Conservation (phyloP, 1,140 invertebrate species). For the Drosophila prosaltans region DNA sequence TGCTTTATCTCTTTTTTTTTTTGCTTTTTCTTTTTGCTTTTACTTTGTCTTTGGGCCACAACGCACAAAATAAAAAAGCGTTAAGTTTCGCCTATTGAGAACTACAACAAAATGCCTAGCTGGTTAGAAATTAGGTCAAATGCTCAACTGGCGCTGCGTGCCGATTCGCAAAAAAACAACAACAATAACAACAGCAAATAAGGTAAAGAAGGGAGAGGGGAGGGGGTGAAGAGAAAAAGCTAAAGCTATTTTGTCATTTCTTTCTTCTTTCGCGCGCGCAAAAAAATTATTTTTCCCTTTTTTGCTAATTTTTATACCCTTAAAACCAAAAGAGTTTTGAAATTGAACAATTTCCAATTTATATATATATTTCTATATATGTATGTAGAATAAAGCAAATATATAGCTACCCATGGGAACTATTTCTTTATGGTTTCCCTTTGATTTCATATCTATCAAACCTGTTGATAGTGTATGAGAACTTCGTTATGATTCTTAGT, state of each 20-base stretch:
- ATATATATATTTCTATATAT: too few relatives aligned
- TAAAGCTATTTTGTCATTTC: slow-evolving; percentile 6
- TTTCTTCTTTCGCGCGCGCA: neutral
- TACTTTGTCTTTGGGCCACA: slow-evolving; percentile 33
- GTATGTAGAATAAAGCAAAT: too few relatives aligned
- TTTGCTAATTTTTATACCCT: neutral
- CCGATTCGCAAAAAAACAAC: slow-evolving; percentile 62
- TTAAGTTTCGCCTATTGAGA: slow-evolving; percentile 59
- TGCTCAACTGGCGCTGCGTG: slow-evolving; percentile 68
- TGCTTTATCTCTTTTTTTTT: slow-evolving; percentile 7
- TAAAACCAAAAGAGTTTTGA: neutral
- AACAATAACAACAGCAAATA: neutral
- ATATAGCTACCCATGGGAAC: too few relatives aligned
- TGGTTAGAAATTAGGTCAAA: slow-evolving; percentile 68
- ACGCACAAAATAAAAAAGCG: slow-evolving; percentile 49
- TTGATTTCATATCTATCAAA: too few relatives aligned
- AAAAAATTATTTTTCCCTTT: neutral
- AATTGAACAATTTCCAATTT: too few relatives aligned
- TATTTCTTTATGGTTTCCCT: too few relatives aligned
- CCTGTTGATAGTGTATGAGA: neutral
- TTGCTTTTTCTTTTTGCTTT: too few relatives aligned
- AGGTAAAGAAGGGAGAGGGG: neutral
- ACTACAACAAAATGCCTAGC: slow-evolving; percentile 27
- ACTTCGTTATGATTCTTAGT: neutral
- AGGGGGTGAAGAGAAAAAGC: neutral